phyloP scores from a whole-genome alignment of 1,140 invertebrate species.

The Caenorhabditis remanei region DNA sequence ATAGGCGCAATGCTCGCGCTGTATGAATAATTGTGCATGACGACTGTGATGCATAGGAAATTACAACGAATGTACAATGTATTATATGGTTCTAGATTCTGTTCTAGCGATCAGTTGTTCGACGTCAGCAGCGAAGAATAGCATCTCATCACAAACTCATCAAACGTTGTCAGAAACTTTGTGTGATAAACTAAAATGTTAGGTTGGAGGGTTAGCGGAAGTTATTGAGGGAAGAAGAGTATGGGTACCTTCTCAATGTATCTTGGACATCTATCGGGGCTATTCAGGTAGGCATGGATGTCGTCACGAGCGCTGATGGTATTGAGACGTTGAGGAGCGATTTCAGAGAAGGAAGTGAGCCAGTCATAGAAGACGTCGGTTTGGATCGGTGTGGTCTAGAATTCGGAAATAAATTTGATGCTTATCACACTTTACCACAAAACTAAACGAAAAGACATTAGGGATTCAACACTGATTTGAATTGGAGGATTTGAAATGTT shows the following conservation, averaged over 20 bases:
- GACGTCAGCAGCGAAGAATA: neutral
- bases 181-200: neutral
- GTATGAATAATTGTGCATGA: neutral
- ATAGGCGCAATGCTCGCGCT: neutral
- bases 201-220: neutral
- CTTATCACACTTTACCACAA: no score
- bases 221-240: no score
- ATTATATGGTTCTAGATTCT: neutral
- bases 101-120: neutral
- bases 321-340: conserved; percentile 50
- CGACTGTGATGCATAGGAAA: conserved; percentile 22
- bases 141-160: neutral
- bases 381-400: no score
- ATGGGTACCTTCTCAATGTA: conserved; percentile 47
- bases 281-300: conserved; percentile 55
- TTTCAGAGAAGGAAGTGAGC: neutral
- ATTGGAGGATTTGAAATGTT: no score
- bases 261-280: conserved; percentile 54
- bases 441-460: no score
- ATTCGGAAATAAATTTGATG: no score
- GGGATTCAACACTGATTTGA: no score
- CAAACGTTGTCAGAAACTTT: neutral
- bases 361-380: no score
- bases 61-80: conserved; percentile 2
- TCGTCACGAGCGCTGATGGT: conserved; percentile 56